Conservation (phyloP, 2,888 invertebrate species). For the Acanthacorydalis orientalis region DNA sequence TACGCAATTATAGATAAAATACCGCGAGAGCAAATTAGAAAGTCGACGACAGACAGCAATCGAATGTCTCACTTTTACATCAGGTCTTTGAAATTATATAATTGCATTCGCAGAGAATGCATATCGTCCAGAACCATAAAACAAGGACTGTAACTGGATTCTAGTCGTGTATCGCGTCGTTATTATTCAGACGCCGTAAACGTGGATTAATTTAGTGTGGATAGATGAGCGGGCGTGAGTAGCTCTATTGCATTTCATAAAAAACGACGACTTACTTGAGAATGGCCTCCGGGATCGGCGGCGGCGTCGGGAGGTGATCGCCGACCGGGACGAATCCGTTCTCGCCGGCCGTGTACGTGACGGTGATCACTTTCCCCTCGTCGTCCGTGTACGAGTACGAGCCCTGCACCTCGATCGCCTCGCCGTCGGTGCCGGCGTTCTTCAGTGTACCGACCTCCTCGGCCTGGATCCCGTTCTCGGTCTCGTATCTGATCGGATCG, state of each 20-base stretch:
- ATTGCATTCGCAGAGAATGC: no score
- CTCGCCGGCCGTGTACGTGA: slow-evolving; percentile 47
- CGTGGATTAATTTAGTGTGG: slow-evolving; percentile 9
- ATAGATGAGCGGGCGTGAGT: slow-evolving; percentile 2
- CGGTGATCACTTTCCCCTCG: slow-evolving; percentile 40
- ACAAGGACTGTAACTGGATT: no score
- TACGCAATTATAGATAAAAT: no score
- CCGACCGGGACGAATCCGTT: slow-evolving; percentile 28
- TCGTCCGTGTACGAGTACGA: slow-evolving; percentile 43
- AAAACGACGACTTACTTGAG: slow-evolving; percentile 23
- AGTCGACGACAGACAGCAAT: no score
- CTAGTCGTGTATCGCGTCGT: no score
- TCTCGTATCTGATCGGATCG: slow-evolving; percentile 40
- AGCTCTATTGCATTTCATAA: slow-evolving; percentile 1
- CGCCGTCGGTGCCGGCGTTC: slow-evolving; percentile 43
- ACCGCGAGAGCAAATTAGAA: no score
- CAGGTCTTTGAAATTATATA: no score
- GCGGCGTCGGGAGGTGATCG: slow-evolving; percentile 24
- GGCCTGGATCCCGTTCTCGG: slow-evolving; percentile 57
- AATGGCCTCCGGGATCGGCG: slow-evolving; percentile 23
- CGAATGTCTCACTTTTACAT: no score
- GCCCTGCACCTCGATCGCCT: slow-evolving; percentile 42
- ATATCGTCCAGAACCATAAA: no score
- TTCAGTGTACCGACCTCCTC: slow-evolving; percentile 59
- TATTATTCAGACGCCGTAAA: no score